Evolutionary conservation across 2,113 vertebrate species (phyloP).

Genomic region (Crotalus tigris): DNA sequence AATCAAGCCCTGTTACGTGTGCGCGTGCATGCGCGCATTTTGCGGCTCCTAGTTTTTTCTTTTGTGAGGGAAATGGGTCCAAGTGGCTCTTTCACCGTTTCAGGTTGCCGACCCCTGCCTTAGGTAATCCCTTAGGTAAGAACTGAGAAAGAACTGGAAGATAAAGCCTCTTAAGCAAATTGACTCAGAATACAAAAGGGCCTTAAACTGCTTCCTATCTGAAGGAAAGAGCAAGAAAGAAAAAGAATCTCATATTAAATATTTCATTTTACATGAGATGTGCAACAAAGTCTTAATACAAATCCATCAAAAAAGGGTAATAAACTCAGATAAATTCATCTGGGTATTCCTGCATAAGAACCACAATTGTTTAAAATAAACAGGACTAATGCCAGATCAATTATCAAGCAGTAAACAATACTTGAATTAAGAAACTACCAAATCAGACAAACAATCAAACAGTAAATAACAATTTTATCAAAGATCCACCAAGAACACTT

Average conservation of each 20-base stretch:
- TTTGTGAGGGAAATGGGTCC: no score
- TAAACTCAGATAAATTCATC: slow-evolving; percentile 46
- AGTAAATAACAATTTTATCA: neutral
- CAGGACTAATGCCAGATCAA: neutral
- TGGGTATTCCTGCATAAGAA: neutral
- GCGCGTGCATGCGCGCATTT: no score
- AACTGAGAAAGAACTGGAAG: neutral
- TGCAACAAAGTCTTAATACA: slow-evolving; percentile 32
- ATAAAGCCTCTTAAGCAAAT: neutral
- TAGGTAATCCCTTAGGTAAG: neutral
- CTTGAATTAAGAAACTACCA: neutral
- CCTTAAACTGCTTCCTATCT: neutral
- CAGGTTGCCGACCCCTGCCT: no score
- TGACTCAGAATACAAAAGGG: neutral
- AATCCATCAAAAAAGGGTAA: slow-evolving; percentile 34
- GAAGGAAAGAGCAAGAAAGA: neutral
- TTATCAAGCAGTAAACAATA: neutral
- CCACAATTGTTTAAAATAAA: neutral
- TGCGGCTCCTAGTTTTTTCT: no score
- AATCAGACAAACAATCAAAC: neutral
- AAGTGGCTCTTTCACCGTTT: no score
- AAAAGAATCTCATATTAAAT: slow-evolving; percentile 27
- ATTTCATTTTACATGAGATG: slow-evolving; percentile 33
- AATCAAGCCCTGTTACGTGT: no score
- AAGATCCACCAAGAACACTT: neutral